These are phyloP conservation scores for Nycticebus coucang DNA, from an alignment of 2,113 vertebrate genomes.

Conservation along the genomic window DNA sequence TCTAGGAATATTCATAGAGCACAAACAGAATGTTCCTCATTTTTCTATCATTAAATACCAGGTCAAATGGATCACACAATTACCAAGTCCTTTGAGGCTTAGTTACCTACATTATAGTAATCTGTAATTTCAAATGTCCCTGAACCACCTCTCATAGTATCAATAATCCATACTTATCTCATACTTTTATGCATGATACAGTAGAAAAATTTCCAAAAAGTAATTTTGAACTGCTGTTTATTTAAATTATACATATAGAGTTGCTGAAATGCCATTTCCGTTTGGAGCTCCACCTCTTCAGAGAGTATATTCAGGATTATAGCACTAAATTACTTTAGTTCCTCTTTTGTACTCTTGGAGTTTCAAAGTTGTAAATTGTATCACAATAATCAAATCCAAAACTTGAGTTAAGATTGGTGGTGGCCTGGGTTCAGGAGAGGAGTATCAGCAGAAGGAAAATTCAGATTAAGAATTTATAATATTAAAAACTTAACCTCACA, in stretches of 20 bases:
- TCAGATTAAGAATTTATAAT: background rate
- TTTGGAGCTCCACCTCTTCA: background rate
- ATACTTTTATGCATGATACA: background rate
- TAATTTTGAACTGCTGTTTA: background rate
- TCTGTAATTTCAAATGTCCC: background rate
- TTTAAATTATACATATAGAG: background rate
- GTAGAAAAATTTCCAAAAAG: background rate
- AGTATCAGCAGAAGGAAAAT: background rate
- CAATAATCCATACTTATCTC: background rate
- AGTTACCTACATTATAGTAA: background rate
- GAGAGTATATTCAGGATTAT: background rate
- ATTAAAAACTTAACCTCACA: background rate
- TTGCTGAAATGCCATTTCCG: background rate
- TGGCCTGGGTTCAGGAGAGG: too few species aligned
- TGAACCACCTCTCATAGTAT: background rate
- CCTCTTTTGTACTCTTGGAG: background rate
- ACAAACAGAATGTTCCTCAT: background rate
- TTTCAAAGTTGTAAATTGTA: background rate
- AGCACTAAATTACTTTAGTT: background rate
- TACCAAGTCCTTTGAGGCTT: background rate
- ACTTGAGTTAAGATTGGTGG: background rate
- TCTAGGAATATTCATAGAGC: background rate
- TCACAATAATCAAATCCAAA: background rate
- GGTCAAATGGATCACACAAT: constrained; percentile 20
- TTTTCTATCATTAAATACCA: background rate